phyloP scores from a whole-genome alignment of 2,797 vertebrate genomes.

The Tokudaia muenninki region DNA sequence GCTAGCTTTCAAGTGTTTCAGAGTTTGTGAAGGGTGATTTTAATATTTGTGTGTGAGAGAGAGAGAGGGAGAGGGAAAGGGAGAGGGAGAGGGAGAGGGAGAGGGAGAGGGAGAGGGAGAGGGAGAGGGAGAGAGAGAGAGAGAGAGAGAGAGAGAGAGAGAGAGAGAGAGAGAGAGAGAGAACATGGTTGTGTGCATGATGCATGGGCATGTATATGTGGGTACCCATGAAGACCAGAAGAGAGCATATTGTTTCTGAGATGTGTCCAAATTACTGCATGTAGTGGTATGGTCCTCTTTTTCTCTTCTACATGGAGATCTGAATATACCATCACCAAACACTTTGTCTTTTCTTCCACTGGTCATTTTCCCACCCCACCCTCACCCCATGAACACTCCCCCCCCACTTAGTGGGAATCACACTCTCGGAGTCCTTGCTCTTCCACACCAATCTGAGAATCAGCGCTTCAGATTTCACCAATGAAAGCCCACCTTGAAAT shows the following conservation, averaged over 20 bases:
- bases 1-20: not conserved
- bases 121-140: too few species aligned
- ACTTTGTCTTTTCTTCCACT: constrained; percentile 5
- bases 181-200: not conserved
- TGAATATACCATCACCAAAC: not conserved
- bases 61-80: too few species aligned
- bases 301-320: not conserved
- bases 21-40: not conserved
- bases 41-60: not conserved
- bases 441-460: constrained; percentile 18
- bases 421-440: not conserved
- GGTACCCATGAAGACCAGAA: not conserved
- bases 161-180: not conserved
- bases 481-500: not conserved
- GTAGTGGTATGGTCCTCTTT: not conserved
- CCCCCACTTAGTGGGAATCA: not conserved
- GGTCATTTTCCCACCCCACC: not conserved
- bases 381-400: not conserved
- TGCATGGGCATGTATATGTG: not conserved
- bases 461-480: not conserved
- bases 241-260: constrained; percentile 15
- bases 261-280: not conserved
- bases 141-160: too few species aligned
- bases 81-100: not conserved
- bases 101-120: too few species aligned